phyloP scores from a whole-genome alignment of 2,797 vertebrate genomes.

The Loriculus beryllinus region DNA sequence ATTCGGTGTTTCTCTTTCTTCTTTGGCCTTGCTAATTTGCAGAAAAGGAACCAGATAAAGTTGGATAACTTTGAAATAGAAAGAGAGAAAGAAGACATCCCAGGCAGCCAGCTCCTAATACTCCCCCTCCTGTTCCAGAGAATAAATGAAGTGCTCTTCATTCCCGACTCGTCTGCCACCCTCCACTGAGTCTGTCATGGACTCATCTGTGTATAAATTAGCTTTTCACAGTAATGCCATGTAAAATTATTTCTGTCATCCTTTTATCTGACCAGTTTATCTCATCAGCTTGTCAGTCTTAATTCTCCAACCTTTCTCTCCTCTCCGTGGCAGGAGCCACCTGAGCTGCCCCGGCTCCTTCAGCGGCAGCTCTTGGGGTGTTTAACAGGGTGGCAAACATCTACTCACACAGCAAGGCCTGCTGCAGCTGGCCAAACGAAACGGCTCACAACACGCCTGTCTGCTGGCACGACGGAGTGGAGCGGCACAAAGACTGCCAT shows the following conservation, averaged over 20 bases:
- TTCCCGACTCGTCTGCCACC: slow-evolving; percentile 53
- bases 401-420: background rate
- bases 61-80: slow-evolving; percentile 19
- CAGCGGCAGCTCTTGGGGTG: background rate
- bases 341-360: background rate
- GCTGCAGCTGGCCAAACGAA: background rate
- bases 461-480: rapidly evolving
- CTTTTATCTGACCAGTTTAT: slow-evolving; percentile 72
- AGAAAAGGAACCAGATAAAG: slow-evolving; percentile 32
- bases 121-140: slow-evolving; percentile 19
- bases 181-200: slow-evolving; percentile 67
- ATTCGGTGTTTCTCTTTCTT: background rate
- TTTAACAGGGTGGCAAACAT: background rate
- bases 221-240: slow-evolving; percentile 65
- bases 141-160: slow-evolving; percentile 62
- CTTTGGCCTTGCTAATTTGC: background rate
- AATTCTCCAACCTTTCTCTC: slow-evolving; percentile 24
- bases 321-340: background rate
- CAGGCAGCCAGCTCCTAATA: background rate
- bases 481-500: background rate
- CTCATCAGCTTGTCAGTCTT: slow-evolving; percentile 66
- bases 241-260: slow-evolving; percentile 72
- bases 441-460: background rate
- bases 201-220: slow-evolving; percentile 72
- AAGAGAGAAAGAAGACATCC: background rate